phyloP scores from a whole-genome alignment of 2,888 invertebrate species.

The Zonitis immaculata region DNA sequence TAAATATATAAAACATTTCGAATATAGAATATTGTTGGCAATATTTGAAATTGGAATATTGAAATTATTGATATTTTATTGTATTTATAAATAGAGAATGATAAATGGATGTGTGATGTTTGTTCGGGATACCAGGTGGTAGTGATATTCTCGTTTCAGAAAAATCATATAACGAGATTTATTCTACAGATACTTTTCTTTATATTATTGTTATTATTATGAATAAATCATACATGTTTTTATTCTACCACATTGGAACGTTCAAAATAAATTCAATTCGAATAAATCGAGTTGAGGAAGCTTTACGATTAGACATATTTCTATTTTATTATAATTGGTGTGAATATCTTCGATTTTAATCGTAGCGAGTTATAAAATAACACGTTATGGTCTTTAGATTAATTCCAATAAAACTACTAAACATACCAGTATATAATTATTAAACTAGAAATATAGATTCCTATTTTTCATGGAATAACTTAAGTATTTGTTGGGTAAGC shows the following conservation, averaged over 20 bases:
- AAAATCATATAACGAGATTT: conserved; percentile 15
- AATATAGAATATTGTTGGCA: neutral
- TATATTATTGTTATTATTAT: neutral
- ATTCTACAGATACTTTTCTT: neutral
- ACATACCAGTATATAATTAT: too few species aligned
- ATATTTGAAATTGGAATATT: conserved; percentile 7
- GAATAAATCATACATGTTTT: conserved; percentile 6
- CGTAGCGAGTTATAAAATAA: too few species aligned
- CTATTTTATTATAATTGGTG: conserved; percentile 8
- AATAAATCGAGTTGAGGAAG: too few species aligned
- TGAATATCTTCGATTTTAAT: too few species aligned
- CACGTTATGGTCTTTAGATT: too few species aligned
- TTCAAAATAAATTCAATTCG: conserved; percentile 4
- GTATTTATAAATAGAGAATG: conserved; percentile 14
- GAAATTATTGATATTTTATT: conserved; percentile 6
- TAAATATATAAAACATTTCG: neutral
- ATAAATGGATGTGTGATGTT: conserved; percentile 15
- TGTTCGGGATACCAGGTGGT: conserved; percentile 16
- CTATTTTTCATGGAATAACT: too few species aligned
- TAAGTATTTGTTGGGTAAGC: too few species aligned
- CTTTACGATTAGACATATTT: too few species aligned
- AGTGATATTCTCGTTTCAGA: conserved; percentile 13
- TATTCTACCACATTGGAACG: conserved; percentile 11
- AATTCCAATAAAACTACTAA: too few species aligned
- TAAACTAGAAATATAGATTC: neutral